Conservation (phyloP, 2,888 invertebrate species). For the Lasioglossum lativentre region DNA sequence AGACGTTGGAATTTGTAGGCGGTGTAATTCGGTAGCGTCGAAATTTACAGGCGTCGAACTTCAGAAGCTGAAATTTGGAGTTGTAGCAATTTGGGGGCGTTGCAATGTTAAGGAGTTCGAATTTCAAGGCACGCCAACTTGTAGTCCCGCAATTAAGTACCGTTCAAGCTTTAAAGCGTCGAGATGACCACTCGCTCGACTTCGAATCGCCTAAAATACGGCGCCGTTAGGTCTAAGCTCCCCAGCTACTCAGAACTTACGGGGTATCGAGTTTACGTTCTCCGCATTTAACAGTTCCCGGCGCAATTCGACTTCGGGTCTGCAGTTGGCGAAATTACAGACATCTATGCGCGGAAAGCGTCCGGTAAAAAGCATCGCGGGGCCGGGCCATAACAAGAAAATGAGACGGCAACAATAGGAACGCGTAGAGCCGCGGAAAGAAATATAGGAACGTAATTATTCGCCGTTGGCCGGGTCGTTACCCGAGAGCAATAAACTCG, state of each 20-base stretch:
- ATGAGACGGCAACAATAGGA: slow-evolving; percentile 32
- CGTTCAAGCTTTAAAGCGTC: neutral
- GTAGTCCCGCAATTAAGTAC: neutral
- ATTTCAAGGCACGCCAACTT: neutral
- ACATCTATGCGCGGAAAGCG: slow-evolving; percentile 1
- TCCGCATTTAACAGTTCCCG: neutral
- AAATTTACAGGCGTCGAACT: neutral
- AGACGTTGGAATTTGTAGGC: neutral
- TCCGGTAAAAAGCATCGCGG: neutral
- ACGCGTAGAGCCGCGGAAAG: slow-evolving; percentile 43
- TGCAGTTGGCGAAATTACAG: neutral
- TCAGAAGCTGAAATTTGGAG: neutral
- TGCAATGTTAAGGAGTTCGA: too few relatives aligned
- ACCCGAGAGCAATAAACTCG: slow-evolving; percentile 52
- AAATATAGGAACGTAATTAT: slow-evolving; percentile 50
- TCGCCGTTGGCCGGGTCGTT: slow-evolving; percentile 35
- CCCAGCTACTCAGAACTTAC: neutral
- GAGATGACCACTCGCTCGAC: neutral
- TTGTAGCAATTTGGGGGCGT: neutral
- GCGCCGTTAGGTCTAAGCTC: neutral
- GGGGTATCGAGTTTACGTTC: neutral
- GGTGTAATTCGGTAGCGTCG: neutral
- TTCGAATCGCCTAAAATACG: neutral
- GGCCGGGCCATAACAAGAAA: neutral
- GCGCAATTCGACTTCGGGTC: neutral